A percentile compares a stretch with the other conserved stretches of the same genome.
phyloP scores from a whole-genome alignment of 2,113 vertebrate species.

The Indicator indicator region DNA sequence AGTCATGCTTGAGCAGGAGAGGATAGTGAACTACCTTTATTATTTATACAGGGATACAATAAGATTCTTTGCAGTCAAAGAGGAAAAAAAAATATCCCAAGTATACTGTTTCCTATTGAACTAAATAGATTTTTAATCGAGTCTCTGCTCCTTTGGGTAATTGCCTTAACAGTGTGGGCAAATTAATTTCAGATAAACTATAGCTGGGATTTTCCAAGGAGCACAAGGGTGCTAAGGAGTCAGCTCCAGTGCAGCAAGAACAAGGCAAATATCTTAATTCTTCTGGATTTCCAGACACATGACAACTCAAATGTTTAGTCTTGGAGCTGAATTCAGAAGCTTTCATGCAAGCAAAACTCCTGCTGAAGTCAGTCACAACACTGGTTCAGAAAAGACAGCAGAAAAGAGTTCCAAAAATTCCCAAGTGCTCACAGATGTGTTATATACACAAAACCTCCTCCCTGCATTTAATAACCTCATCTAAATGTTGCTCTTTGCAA shows the following conservation, averaged over 20 bases:
- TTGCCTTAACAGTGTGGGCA: conserved; percentile 53
- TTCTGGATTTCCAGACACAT: background rate
- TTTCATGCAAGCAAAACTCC: background rate
- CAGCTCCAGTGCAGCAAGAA: background rate
- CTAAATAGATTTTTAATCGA: conserved; percentile 66
- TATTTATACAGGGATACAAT: conserved; percentile 62
- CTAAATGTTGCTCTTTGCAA: background rate
- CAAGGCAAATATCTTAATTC: conserved; percentile 49
- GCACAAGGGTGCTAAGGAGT: conserved; percentile 16
- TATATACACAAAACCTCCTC: conserved; percentile 30
- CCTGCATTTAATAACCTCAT: conserved; percentile 20
- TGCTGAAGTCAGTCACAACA: background rate
- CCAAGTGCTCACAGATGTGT: background rate
- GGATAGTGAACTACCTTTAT: conserved; percentile 39
- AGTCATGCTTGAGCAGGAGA: conserved; percentile 54
- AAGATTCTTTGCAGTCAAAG: conserved; percentile 4
- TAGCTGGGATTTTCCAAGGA: conserved; percentile 52
- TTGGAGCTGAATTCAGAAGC: background rate
- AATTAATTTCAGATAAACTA: conserved; percentile 66
- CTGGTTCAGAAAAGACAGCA: background rate
- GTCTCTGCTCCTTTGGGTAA: conserved; percentile 54
- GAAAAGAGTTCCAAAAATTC: conserved; percentile 2
- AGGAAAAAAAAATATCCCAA: conserved; percentile 29
- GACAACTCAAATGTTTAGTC: background rate
- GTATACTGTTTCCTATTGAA: conserved; percentile 58